A percentile compares a stretch with the other conserved stretches of the same genome.
These are phyloP conservation scores for Cryptus armator DNA, from an alignment of 2,888 invertebrate genomes.

Conservation along the genomic window DNA sequence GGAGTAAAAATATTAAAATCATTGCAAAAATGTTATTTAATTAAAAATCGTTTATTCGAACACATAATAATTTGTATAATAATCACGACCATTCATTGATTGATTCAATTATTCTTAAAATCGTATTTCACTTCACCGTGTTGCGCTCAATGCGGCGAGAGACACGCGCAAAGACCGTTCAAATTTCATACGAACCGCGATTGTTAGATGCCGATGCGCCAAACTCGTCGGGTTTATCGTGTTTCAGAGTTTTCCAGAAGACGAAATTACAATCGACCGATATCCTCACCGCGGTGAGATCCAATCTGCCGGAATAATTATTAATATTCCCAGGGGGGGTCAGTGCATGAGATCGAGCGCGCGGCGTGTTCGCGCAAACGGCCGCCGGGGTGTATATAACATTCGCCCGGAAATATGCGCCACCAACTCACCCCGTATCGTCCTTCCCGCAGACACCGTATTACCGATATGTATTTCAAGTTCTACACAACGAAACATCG, in stretches of 20 bases:
- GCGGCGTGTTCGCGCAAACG: slow-evolving; percentile 4
- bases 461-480: slow-evolving; percentile 18
- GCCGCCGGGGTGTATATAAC: neutral
- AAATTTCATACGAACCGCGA: slow-evolving; percentile 15
- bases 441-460: slow-evolving; percentile 1
- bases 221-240: neutral
- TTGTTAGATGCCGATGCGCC: slow-evolving; percentile 1
- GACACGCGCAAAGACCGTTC: neutral
- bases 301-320: slow-evolving; percentile 52
- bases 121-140: too few species aligned
- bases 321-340: slow-evolving; percentile 43
- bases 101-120: neutral
- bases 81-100: neutral
- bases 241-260: slow-evolving; percentile 28
- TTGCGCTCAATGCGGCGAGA: neutral
- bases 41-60: neutral
- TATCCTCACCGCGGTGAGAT: slow-evolving; percentile 23
- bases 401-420: slow-evolving; percentile 30
- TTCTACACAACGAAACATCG: neutral
- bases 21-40: neutral
- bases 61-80: neutral
- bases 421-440: slow-evolving; percentile 9
- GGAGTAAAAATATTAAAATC: neutral
- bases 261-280: slow-evolving; percentile 40
- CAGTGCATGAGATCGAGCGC: slow-evolving; percentile 22